phyloP scores from a whole-genome alignment of 2,888 invertebrate species.

The Phymatocera aterrima region DNA sequence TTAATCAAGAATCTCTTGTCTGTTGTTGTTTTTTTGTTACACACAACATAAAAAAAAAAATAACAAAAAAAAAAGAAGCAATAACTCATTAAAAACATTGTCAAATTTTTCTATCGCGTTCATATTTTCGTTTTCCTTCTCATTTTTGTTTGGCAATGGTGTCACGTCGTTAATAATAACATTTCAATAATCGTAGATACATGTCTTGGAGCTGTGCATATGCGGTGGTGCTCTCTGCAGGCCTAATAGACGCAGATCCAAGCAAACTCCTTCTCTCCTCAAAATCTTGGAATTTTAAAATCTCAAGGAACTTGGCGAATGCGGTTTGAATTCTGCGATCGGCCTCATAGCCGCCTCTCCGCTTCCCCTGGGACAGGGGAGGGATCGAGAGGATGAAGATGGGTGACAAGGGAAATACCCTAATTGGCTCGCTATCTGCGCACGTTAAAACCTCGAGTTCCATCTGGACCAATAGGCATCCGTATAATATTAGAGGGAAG shows the following conservation, averaged over 20 bases:
- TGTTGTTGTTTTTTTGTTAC: too few relatives aligned
- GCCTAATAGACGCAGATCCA: constrained; percentile 34
- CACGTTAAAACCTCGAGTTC: constrained; percentile 83
- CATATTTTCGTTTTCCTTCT: constrained; percentile 28
- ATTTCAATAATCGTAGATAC: constrained; percentile 29
- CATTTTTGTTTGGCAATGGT: constrained; percentile 37
- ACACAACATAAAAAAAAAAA: not conserved
- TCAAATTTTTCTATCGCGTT: constrained; percentile 22
- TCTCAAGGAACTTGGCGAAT: constrained; percentile 51
- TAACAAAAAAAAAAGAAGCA: too few relatives aligned
- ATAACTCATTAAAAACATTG: constrained; percentile 29
- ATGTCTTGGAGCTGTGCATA: constrained; percentile 40
- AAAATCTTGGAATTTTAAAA: too few relatives aligned
- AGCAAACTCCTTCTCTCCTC: constrained; percentile 29
- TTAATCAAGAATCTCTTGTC: constrained; percentile 39
- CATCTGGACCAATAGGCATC: constrained; percentile 88
- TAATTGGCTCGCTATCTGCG: constrained; percentile 79
- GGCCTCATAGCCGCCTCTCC: constrained; percentile 70
- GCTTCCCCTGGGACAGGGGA: constrained; percentile 52
- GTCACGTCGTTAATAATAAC: constrained; percentile 23
- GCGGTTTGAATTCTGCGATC: constrained; percentile 61
- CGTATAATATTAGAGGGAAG: constrained; percentile 78
- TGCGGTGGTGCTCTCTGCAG: constrained; percentile 31
- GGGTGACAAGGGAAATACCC: constrained; percentile 59
- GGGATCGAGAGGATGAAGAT: constrained; percentile 66